Evolutionary conservation across 2,113 vertebrate species (phyloP).

Genomic region (Ochotona princeps): DNA sequence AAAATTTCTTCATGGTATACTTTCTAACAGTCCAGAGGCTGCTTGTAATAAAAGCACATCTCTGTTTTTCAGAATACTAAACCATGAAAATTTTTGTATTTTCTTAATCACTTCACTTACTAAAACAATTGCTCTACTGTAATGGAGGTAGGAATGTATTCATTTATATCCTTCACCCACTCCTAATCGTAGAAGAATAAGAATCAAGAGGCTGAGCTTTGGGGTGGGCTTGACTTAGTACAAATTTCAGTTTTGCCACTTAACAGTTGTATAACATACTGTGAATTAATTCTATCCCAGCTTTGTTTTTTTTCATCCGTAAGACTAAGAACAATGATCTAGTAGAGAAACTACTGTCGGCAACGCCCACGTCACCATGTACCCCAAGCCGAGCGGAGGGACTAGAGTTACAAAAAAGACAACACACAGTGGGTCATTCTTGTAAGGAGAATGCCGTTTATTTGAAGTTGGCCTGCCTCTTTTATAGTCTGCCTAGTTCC

Average conservation of each 20-base stretch:
- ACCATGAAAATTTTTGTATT: neutral
- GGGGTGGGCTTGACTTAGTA: neutral
- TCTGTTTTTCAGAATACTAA: neutral
- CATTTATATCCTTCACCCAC: neutral
- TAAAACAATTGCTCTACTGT: neutral
- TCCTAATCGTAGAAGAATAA: neutral
- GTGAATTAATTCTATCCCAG: neutral
- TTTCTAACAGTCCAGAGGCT: neutral
- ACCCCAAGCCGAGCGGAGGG: no score
- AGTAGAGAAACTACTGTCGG: neutral
- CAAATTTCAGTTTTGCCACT: neutral
- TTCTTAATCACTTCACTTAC: neutral
- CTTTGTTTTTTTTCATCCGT: neutral
- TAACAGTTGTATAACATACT: neutral
- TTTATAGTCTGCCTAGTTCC: no score
- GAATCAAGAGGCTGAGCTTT: neutral
- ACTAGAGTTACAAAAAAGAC: no score
- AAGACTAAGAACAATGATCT: neutral
- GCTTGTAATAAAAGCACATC: neutral
- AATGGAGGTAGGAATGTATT: neutral
- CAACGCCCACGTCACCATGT: no score
- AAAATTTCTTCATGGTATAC: neutral
- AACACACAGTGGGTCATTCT: no score
- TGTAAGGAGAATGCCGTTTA: no score
- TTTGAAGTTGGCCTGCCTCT: no score